phyloP scores from a whole-genome alignment of 2,888 invertebrate species.

The Liodrosophila aerea region DNA sequence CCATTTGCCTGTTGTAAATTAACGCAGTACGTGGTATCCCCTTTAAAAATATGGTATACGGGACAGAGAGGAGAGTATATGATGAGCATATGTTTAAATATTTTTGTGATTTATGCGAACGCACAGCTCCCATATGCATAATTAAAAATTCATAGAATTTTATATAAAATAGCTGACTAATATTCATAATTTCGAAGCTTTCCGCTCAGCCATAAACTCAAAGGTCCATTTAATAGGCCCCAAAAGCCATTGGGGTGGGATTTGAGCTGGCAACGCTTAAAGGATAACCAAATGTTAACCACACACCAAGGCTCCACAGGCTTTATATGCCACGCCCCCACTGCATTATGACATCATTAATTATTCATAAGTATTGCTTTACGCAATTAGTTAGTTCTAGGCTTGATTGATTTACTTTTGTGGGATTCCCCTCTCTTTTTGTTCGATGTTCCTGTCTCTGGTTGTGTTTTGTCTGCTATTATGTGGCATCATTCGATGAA shows the following conservation, averaged over 20 bases:
- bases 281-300: slow-evolving; percentile 51
- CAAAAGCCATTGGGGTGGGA: slow-evolving; percentile 19
- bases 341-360: slow-evolving; percentile 75
- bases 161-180: slow-evolving; percentile 66
- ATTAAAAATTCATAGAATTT: slow-evolving; percentile 74
- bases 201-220: slow-evolving; percentile 50
- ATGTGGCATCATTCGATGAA: no score
- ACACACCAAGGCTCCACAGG: slow-evolving; percentile 29
- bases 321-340: slow-evolving; percentile 6
- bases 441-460: slow-evolving; percentile 15
- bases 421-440: slow-evolving; percentile 17
- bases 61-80: background rate
- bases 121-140: slow-evolving; percentile 21
- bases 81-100: slow-evolving; percentile 11
- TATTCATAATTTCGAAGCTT: slow-evolving; percentile 62
- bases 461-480: slow-evolving; percentile 24
- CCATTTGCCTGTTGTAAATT: slow-evolving; percentile 63
- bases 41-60: background rate
- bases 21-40: slow-evolving; percentile 19
- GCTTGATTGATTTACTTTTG: slow-evolving; percentile 76
- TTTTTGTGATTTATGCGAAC: slow-evolving; percentile 65
- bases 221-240: slow-evolving; percentile 46
- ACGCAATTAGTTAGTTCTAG: slow-evolving; percentile 77
- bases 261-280: slow-evolving; percentile 46
- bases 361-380: slow-evolving; percentile 80